Evolutionary conservation across 2,888 invertebrate genomes (phyloP).

Genomic region (Drosophila borborema): DNA sequence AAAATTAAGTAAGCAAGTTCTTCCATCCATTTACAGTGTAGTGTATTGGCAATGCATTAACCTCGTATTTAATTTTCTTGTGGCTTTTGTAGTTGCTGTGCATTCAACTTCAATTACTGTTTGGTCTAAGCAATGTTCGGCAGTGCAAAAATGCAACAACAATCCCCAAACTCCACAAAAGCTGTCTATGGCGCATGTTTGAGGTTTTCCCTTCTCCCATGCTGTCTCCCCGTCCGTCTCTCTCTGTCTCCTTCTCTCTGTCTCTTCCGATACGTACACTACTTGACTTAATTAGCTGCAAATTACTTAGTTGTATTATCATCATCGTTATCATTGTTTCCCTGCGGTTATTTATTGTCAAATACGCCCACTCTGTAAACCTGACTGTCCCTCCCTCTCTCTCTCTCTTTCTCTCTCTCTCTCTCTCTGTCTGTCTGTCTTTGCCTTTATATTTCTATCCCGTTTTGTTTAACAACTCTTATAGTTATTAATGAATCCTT

Average conservation of each 20-base stretch:
- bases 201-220: background rate
- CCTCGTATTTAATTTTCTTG: background rate
- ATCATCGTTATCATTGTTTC: constrained; percentile 10
- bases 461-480: constrained; percentile 3
- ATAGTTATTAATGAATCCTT: constrained; percentile 26
- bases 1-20: background rate
- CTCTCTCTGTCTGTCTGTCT: background rate
- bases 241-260: background rate
- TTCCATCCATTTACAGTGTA: background rate
- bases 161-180: background rate
- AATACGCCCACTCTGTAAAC: background rate
- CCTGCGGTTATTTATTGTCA: constrained; percentile 20
- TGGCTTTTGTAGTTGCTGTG: constrained; percentile 12
- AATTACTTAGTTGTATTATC: constrained; percentile 38
- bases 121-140: constrained; percentile 40
- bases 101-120: constrained; percentile 63
- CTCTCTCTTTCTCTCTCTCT: background rate
- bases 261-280: constrained; percentile 5
- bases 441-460: background rate
- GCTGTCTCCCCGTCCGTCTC: background rate
- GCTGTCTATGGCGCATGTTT: background rate
- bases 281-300: constrained; percentile 60
- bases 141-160: constrained; percentile 32
- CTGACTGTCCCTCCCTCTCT: background rate
- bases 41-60: background rate